Percentiles rank a stretch among this genome's conserved stretches.
phyloP scores from a whole-genome alignment of 1,140 invertebrate genomes.

The Centruroides vittatus region DNA sequence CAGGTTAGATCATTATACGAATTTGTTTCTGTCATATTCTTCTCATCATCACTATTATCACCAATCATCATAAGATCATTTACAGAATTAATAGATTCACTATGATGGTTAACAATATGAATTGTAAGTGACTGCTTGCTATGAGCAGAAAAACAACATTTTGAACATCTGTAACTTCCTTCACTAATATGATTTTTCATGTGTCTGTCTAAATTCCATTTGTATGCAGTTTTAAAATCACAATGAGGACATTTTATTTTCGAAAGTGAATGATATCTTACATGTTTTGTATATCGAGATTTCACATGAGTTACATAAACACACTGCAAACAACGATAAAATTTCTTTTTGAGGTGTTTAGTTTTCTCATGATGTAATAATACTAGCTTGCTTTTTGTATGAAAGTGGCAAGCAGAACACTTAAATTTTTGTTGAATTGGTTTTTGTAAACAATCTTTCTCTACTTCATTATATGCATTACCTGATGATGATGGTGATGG shows the following conservation, averaged over 20 bases:
- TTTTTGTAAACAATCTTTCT: constrained; percentile 4
- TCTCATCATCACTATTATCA: constrained; percentile 12
- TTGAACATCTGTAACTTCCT: constrained; percentile 64
- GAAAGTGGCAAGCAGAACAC: constrained; percentile 29
- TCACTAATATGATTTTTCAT: constrained; percentile 68
- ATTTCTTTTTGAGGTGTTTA: constrained; percentile 35
- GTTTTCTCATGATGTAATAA: constrained; percentile 34
- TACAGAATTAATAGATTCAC: too few relatives aligned
- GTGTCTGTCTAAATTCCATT: constrained; percentile 88
- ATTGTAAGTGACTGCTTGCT: constrained; percentile 83
- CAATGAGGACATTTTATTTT: constrained; percentile 86
- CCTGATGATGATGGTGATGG: too few relatives aligned
- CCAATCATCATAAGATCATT: neutral
- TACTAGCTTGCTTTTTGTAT: constrained; percentile 25
- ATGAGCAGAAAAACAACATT: constrained; percentile 81
- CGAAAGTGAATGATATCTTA: constrained; percentile 85
- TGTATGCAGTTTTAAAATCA: constrained; percentile 82
- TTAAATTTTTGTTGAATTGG: constrained; percentile 10
- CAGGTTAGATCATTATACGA: neutral
- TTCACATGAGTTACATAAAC: constrained; percentile 79
- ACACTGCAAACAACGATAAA: constrained; percentile 76
- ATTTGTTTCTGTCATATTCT: constrained; percentile 6
- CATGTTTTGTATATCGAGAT: constrained; percentile 77
- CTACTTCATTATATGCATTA: too few relatives aligned
- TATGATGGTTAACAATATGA: constrained; percentile 53